These are phyloP conservation scores for Calameuta filiformis DNA, from an alignment of 2,888 invertebrate genomes.

Conservation along the genomic window DNA sequence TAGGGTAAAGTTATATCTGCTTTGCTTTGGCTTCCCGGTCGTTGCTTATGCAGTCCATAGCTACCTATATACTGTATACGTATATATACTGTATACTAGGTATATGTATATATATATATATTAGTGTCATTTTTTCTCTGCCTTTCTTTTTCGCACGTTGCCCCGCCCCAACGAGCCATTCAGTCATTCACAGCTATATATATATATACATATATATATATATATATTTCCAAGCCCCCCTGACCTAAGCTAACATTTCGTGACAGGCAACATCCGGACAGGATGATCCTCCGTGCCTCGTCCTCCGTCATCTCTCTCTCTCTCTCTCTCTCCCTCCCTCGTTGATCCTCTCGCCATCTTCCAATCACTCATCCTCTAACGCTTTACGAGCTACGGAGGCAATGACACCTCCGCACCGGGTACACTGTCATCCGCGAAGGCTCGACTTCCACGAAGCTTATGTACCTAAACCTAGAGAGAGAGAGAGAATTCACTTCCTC, in stretches of 20 bases:
- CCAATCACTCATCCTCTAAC: background rate
- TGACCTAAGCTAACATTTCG: constrained; percentile 53
- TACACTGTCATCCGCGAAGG: too few relatives aligned
- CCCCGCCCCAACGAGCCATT: constrained; percentile 1
- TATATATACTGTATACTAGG: too few relatives aligned
- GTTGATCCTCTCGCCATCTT: background rate
- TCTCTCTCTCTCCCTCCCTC: background rate
- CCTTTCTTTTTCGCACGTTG: too few relatives aligned
- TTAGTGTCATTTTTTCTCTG: too few relatives aligned
- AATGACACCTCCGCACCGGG: too few relatives aligned
- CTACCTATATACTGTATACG: too few relatives aligned
- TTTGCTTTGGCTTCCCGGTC: background rate
- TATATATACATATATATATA: background rate
- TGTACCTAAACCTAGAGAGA: too few relatives aligned
- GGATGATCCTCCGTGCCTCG: constrained; percentile 42
- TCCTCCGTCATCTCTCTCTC: background rate
- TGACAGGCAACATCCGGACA: constrained; percentile 49
- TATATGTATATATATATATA: too few relatives aligned
- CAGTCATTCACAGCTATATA: background rate
- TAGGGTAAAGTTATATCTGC: constrained; percentile 14
- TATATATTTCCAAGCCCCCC: constrained; percentile 11
- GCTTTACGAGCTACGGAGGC: too few relatives aligned
- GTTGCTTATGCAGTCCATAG: too few relatives aligned
- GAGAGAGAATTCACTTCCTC: too few relatives aligned
- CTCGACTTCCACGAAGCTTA: too few relatives aligned